A percentile compares a stretch with the other conserved stretches of the same genome.
phyloP scores from a whole-genome alignment of 2,888 invertebrate species.

The Portevinia maculata region DNA sequence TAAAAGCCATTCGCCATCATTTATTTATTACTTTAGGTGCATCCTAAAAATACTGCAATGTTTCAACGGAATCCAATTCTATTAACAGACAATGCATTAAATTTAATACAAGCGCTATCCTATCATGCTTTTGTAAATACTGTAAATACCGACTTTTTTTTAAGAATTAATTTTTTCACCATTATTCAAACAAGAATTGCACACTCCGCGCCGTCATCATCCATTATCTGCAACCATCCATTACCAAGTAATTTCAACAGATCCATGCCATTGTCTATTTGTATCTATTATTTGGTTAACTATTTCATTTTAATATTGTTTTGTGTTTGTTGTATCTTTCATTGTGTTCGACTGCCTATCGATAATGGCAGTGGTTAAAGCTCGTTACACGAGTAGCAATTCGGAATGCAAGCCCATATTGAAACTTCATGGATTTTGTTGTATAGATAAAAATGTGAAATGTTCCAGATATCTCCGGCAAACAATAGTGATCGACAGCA shows the following conservation, averaged over 20 bases:
- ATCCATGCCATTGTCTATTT: constrained; percentile 55
- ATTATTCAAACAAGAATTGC: constrained; percentile 39
- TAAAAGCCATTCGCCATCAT: constrained; percentile 49
- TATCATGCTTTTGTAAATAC: constrained; percentile 37
- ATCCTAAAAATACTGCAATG: neutral
- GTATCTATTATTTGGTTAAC: constrained; percentile 69
- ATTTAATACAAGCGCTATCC: constrained; percentile 18
- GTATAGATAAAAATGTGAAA: constrained; percentile 53
- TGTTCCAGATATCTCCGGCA: constrained; percentile 17
- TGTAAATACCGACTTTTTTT: constrained; percentile 20
- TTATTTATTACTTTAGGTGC: constrained; percentile 16
- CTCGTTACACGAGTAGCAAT: neutral
- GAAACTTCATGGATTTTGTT: constrained; percentile 62
- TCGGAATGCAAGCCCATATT: constrained; percentile 15
- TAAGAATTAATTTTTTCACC: constrained; percentile 54
- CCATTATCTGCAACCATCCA: constrained; percentile 64
- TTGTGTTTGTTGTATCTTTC: constrained; percentile 38
- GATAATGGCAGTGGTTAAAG: neutral
- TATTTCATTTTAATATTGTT: constrained; percentile 18
- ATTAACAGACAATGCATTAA: constrained; percentile 48
- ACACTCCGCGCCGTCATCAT: constrained; percentile 28
- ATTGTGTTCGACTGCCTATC: constrained; percentile 26
- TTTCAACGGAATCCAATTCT: constrained; percentile 46
- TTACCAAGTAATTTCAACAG: constrained; percentile 63
- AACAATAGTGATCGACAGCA: constrained; percentile 48